These are phyloP conservation scores for Scopus umbretta DNA, from an alignment of 2,113 vertebrate species.

Conservation along the genomic window DNA sequence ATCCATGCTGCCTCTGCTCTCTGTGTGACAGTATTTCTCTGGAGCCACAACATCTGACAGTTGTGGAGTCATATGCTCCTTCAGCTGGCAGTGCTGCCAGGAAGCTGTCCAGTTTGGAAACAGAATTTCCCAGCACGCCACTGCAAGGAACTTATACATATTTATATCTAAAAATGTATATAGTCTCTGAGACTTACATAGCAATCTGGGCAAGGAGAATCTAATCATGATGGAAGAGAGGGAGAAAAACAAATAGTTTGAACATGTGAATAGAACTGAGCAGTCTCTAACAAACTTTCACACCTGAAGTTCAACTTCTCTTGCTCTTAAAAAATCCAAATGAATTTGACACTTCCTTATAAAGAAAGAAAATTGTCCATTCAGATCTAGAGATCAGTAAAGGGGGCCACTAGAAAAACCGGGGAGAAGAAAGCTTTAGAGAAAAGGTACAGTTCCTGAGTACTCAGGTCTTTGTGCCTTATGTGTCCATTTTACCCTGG, in stretches of 20 bases:
- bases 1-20: background rate
- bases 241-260: background rate
- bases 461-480: too few relatives aligned
- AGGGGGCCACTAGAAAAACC: background rate
- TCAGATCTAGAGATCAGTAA: background rate
- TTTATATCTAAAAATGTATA: background rate
- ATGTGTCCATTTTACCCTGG: too few relatives aligned
- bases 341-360: background rate
- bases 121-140: background rate
- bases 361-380: background rate
- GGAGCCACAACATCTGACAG: background rate
- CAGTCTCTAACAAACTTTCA: background rate
- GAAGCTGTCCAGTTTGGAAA: background rate
- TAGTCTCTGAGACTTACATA: background rate
- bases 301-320: background rate
- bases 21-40: background rate
- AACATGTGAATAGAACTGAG: background rate
- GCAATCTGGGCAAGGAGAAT: background rate
- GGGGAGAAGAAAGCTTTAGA: background rate
- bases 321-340: background rate
- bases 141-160: background rate
- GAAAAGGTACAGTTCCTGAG: background rate
- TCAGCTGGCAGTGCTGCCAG: background rate
- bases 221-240: background rate
- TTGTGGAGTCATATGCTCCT: background rate